Percentiles rank a stretch among this genome's conserved stretches.
These are phyloP conservation scores for Ophioninae sp. DNA, from an alignment of 2,888 invertebrate genomes.

Conservation along the genomic window DNA sequence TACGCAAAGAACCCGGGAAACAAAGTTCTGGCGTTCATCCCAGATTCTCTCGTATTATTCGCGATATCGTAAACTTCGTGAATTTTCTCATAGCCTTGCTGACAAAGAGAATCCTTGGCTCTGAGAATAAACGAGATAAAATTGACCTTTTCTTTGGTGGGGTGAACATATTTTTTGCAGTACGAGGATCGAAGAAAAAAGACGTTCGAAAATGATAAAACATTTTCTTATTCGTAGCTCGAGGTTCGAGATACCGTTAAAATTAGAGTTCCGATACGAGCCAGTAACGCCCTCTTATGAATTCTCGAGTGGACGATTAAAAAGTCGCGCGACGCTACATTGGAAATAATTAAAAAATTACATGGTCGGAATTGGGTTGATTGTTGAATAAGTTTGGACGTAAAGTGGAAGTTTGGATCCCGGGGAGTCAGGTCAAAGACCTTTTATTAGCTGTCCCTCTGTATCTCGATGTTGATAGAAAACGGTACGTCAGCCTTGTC, in stretches of 20 bases:
- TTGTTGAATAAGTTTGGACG: not conserved
- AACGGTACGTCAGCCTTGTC: constrained; percentile 16
- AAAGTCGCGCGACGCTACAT: not conserved
- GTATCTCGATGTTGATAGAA: not conserved
- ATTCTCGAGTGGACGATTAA: not conserved
- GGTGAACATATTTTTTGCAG: not conserved
- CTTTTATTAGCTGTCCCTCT: not conserved
- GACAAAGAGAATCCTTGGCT: constrained; percentile 15
- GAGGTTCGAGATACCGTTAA: not conserved
- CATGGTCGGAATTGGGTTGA: not conserved
- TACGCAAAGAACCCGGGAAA: not conserved
- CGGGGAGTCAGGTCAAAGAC: constrained; percentile 10
- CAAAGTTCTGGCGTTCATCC: constrained; percentile 32
- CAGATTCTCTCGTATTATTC: constrained; percentile 4
- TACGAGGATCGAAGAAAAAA: not conserved
- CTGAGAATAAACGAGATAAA: constrained; percentile 50
- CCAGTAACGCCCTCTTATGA: not conserved
- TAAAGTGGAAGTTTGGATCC: not conserved
- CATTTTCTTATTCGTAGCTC: not conserved
- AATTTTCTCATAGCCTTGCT: constrained; percentile 17
- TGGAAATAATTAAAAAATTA: not conserved
- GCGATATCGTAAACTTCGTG: constrained; percentile 6
- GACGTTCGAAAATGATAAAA: no score
- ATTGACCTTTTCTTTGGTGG: not conserved
- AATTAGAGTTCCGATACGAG: not conserved